Evolutionary conservation across 2,113 vertebrate genomes (phyloP), one percentile per base, ranked within the genome.

Genomic region (Gasterosteus aculeatus): DNA sequence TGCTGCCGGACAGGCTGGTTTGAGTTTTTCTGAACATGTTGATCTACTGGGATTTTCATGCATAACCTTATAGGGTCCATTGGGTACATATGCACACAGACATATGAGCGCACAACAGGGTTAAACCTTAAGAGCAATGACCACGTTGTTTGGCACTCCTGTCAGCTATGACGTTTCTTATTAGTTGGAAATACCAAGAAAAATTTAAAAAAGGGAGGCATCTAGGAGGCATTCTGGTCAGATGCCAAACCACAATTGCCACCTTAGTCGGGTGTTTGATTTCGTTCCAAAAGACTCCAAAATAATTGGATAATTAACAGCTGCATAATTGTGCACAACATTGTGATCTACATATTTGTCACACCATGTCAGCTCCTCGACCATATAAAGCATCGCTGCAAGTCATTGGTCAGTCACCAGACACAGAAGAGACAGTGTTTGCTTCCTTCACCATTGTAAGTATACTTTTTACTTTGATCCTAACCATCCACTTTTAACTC

Each of bases 381-480:
- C 10, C 10, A 26, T 54, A 4, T 26, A 54, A 26, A 54, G 51
- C 51, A 54, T 26, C 51, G 51, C 19, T 5, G 22, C 10, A 26
- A 26, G n/a, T 12, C 51, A 26, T 26, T n/a, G 5, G 10, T 26
- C n/a, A 54, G 51, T 10, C 51, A 54, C 26, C 16, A 26, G 51
- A 12, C 51, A 22, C n/a, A 54, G 51, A 10, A 54, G 51, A 54
- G 51, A 26, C 51, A 22, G n/a, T 54, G n/a, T 15, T 14, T 26
- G 51, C 51, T 54, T 54, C 7, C 12, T 26, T 26, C 51, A 54
- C 51, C 22, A 54, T 26, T n/a, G 51, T 54, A 54, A 54, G 51
- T 54, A 54, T 26, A 54, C 51, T n/a, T 54, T 54, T 54, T 54
- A 54, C n/a, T 54, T 54, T 54, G 51, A 54, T 54, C n/a, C 11